Conservation (phyloP, 2,113 vertebrate genomes). For the Origma solitaria region DNA sequence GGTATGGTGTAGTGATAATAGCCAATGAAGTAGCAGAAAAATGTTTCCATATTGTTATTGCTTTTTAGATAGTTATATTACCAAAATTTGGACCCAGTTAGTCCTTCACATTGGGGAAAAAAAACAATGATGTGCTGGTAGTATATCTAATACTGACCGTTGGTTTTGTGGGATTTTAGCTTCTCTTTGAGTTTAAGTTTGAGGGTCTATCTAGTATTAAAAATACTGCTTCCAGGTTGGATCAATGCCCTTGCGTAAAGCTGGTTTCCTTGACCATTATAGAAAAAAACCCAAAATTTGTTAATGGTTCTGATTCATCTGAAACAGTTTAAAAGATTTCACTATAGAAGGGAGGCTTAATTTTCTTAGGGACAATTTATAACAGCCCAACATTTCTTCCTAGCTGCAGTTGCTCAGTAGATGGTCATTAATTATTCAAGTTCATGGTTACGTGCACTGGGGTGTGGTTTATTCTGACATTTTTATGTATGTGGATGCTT, state of each 20-base stretch:
- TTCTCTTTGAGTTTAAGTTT: neutral
- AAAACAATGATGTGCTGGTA: rapidly evolving
- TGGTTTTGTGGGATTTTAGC: neutral
- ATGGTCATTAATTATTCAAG: neutral
- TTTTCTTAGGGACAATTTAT: neutral
- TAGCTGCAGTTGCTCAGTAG: neutral
- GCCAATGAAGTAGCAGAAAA: neutral
- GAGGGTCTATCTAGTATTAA: neutral
- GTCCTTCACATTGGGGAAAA: neutral
- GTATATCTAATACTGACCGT: neutral
- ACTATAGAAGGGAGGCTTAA: neutral
- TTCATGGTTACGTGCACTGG: neutral
- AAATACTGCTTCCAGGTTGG: neutral
- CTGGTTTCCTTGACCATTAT: neutral
- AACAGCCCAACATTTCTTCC: neutral
- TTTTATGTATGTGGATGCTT: neutral
- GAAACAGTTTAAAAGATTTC: neutral
- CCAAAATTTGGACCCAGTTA: neutral
- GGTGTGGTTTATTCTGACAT: neutral
- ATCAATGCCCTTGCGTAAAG: neutral
- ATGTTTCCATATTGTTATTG: neutral
- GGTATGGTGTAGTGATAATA: neutral
- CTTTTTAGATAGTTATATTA: neutral
- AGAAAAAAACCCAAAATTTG: rapidly evolving
- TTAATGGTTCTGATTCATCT: neutral